Percentiles rank a stretch among this genome's conserved stretches.
phyloP scores from a whole-genome alignment of 2,888 invertebrate species.

The Drosophila ezoana region DNA sequence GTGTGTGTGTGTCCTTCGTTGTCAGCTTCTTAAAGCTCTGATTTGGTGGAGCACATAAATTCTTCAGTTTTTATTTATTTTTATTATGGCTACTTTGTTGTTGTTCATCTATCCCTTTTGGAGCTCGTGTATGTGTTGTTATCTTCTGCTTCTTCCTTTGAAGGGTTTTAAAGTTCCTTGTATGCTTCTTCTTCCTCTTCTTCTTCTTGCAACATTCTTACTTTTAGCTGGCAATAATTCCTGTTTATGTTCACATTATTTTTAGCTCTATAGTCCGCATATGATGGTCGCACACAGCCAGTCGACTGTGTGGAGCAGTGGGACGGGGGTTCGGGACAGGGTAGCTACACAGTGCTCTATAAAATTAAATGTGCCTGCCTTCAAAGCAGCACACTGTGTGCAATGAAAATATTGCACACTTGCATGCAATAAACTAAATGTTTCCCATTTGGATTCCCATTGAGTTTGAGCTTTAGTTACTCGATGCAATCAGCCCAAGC shows the following conservation, averaged over 20 bases:
- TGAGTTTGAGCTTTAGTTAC: conserved; percentile 29
- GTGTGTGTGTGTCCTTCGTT: conserved; percentile 23
- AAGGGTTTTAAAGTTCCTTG: conserved; percentile 45
- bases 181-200: conserved; percentile 8
- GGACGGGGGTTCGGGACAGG: conserved; percentile 4
- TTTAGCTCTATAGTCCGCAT: conserved; percentile 49
- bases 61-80: conserved; percentile 71
- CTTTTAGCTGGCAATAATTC: conserved; percentile 69
- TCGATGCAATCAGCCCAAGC: conserved; percentile 16
- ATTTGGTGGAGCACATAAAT: conserved; percentile 56
- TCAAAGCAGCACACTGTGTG: conserved; percentile 28
- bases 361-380: conserved; percentile 60
- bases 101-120: conserved; percentile 42
- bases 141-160: conserved; percentile 5
- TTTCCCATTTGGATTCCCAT: conserved; percentile 44
- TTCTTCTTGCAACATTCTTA: conserved; percentile 45
- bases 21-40: conserved; percentile 33
- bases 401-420: conserved; percentile 48
- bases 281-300: conserved; percentile 27
- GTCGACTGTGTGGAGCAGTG: neutral
- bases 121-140: conserved; percentile 1
- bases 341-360: conserved; percentile 46
- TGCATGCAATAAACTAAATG: conserved; percentile 56
- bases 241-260: conserved; percentile 77
- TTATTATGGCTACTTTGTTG: conserved; percentile 71